Conservation (phyloP, 2,113 vertebrate species). For the Bubalus kerabau region DNA sequence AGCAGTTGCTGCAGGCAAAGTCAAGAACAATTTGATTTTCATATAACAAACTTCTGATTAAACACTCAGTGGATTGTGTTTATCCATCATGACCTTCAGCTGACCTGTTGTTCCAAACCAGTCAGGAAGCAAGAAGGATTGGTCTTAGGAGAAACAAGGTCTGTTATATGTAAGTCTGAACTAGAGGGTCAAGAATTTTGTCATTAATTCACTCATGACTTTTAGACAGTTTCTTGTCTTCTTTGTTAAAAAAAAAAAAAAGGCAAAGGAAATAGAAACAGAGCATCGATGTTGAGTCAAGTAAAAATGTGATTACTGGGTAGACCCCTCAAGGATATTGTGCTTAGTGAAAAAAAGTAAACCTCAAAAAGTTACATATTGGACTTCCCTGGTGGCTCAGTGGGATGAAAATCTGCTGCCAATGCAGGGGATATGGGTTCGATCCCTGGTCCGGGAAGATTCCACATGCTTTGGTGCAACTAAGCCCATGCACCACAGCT, state of each 20-base stretch:
- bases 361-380: not conserved
- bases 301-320: not conserved
- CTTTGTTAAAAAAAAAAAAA: not conserved
- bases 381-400: not conserved
- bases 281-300: not conserved
- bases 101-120: not conserved
- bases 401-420: not conserved
- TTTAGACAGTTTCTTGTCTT: not conserved
- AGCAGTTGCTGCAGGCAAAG: not conserved
- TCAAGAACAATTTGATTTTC: not conserved
- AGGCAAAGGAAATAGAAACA: not conserved
- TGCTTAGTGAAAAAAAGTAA: not conserved
- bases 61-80: not conserved
- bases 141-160: not conserved
- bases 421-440: not conserved
- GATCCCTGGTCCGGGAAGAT: not conserved
- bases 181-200: not conserved
- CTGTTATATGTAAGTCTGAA: not conserved
- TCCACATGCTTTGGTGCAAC: not conserved
- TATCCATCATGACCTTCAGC: not conserved
- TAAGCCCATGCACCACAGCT: not conserved
- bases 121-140: not conserved
- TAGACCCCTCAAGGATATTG: not conserved
- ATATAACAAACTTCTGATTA: not conserved
- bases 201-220: not conserved